phyloP scores from a whole-genome alignment of 2,888 invertebrate species.

The Chymomyza procnemis region DNA sequence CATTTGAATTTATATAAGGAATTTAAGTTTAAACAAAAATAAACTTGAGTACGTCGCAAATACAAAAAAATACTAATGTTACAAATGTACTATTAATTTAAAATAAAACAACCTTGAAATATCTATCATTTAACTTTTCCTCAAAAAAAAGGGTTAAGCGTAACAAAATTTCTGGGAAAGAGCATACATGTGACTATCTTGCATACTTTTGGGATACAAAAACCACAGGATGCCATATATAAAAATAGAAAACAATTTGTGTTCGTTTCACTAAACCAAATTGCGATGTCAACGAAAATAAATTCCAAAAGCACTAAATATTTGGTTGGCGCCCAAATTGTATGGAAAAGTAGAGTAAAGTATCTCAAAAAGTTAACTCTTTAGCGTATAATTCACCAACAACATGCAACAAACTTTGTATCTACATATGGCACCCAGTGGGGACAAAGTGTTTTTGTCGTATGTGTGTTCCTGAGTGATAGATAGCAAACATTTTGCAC shows the following conservation, averaged over 20 bases:
- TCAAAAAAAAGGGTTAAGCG: too few relatives aligned
- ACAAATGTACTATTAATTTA: too few relatives aligned
- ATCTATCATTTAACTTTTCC: too few relatives aligned
- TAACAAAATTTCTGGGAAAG: neutral
- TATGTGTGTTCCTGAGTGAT: too few relatives aligned
- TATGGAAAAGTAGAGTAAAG: neutral
- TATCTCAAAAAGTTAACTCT: slow-evolving; percentile 8
- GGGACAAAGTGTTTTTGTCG: too few relatives aligned
- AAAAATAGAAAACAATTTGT: neutral
- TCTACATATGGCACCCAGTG: neutral
- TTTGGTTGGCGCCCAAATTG: slow-evolving; percentile 25
- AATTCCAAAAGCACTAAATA: slow-evolving; percentile 45
- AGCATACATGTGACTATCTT: neutral
- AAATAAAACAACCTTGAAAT: too few relatives aligned
- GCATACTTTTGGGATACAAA: neutral
- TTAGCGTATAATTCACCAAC: slow-evolving; percentile 5
- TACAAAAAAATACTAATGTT: too few relatives aligned
- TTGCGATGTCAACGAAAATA: slow-evolving; percentile 65
- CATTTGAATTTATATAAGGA: too few relatives aligned
- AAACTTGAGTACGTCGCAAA: too few relatives aligned
- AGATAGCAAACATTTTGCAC: too few relatives aligned
- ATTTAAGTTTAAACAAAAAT: too few relatives aligned
- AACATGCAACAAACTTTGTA: neutral
- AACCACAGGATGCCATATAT: neutral
- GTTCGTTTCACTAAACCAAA: slow-evolving; percentile 24